Percentiles rank a stretch among this genome's conserved stretches.
Conservation (phyloP, 2,888 invertebrate species). For the Eueremaeus valkanovi region DNA sequence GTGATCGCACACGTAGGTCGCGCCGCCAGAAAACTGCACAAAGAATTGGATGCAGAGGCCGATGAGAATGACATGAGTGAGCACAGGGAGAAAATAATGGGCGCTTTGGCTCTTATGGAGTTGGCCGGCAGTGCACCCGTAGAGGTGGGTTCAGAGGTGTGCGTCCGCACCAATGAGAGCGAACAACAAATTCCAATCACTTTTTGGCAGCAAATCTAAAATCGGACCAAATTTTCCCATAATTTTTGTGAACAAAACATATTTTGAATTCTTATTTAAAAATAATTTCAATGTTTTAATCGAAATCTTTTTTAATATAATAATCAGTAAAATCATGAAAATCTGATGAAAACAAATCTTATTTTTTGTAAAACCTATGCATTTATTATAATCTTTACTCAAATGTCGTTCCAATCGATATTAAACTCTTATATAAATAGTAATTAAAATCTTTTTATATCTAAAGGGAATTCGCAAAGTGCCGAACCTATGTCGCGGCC, state of each 20-base stretch:
- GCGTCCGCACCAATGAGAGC: constrained; percentile 1
- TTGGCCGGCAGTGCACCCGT: constrained; percentile 52
- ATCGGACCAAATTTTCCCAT: neutral
- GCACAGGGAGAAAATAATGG: constrained; percentile 58
- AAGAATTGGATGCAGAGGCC: constrained; percentile 32
- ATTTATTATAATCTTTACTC: neutral
- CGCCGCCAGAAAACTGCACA: constrained; percentile 31
- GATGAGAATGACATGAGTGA: constrained; percentile 18
- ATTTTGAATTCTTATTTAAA: neutral
- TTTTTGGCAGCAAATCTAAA: neutral
- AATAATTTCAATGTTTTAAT: neutral
- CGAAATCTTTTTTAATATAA: constrained; percentile 4
- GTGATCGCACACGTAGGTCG: constrained; percentile 31
- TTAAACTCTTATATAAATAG: too few species aligned
- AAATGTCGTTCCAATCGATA: neutral
- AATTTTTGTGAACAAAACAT: neutral
- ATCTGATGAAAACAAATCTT: neutral
- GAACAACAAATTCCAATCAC: constrained; percentile 3
- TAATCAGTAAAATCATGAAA: constrained; percentile 17
- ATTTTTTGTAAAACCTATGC: constrained; percentile 8
- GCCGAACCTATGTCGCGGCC: too few species aligned
- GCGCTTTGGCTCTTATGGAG: constrained; percentile 62
- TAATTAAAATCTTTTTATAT: too few species aligned
- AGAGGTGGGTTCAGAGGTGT: constrained; percentile 4
- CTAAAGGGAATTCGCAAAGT: too few species aligned